Conservation (phyloP, 2,113 vertebrate genomes). For the Gymnocephalus cernua region DNA sequence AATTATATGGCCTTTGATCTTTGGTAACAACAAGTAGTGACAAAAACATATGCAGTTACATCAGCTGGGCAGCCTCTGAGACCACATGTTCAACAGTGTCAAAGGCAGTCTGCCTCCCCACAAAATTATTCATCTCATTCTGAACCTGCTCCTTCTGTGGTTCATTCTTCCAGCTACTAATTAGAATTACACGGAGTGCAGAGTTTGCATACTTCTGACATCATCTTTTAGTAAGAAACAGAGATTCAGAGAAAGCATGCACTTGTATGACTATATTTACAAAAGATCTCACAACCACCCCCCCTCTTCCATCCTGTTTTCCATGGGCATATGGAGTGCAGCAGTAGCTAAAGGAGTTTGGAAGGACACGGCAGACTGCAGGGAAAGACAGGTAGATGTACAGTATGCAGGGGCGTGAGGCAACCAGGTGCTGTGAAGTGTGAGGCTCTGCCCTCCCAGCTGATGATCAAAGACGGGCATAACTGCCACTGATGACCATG, state of each 20-base stretch:
- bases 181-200: conserved; percentile 20
- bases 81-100: conserved; percentile 47
- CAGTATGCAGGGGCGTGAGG: conserved; percentile 55
- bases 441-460: conserved; percentile 69
- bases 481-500: conserved; percentile 71
- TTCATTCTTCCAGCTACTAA: conserved; percentile 28
- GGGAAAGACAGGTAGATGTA: conserved; percentile 41
- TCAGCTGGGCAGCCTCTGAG: conserved; percentile 44
- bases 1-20: conserved; percentile 62
- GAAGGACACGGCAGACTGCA: conserved; percentile 67
- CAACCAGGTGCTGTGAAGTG: conserved; percentile 78
- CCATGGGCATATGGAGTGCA: conserved; percentile 62
- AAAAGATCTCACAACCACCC: background rate
- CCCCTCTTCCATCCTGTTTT: conserved; percentile 10
- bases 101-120: conserved; percentile 29
- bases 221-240: conserved; percentile 19
- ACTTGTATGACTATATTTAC: background rate
- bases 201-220: conserved; percentile 22
- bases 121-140: conserved; percentile 51
- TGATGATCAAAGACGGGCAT: conserved; percentile 82
- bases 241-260: conserved; percentile 11
- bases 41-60: conserved; percentile 65
- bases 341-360: conserved; percentile 59
- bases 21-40: conserved; percentile 52
- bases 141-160: conserved; percentile 42